phyloP scores from a whole-genome alignment of 1,140 invertebrate species.

The Megalopta genalis region DNA sequence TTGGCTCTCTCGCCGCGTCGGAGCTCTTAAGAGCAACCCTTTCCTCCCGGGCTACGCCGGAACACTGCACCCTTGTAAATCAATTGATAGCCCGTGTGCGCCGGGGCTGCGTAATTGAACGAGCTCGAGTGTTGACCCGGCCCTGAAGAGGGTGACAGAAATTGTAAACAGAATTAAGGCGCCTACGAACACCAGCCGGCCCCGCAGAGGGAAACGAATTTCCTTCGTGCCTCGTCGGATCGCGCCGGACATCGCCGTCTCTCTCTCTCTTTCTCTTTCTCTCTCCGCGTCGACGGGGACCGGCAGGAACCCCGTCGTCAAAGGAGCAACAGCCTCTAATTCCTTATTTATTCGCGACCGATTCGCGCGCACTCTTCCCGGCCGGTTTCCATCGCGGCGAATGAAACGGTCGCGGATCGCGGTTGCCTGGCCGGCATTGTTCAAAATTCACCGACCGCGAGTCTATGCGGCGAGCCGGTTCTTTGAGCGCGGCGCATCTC shows the following conservation, averaged over 20 bases:
- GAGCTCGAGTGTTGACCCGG: slow-evolving; percentile 22
- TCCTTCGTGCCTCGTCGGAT: no score
- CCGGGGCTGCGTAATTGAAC: slow-evolving; percentile 59
- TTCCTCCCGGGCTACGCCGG: background rate
- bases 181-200: background rate
- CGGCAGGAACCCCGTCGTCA: no score
- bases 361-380: background rate
- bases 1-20: slow-evolving; percentile 29
- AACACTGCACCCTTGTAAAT: slow-evolving; percentile 53
- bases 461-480: slow-evolving; percentile 25
- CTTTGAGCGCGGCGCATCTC: slow-evolving; percentile 42
- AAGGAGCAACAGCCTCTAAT: background rate
- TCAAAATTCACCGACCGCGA: slow-evolving; percentile 47
- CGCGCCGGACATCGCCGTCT: no score
- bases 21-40: slow-evolving; percentile 23
- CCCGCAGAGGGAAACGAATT: background rate
- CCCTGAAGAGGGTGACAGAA: background rate
- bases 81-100: slow-evolving; percentile 56
- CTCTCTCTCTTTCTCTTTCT: no score
- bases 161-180: slow-evolving; percentile 17
- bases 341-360: slow-evolving; percentile 14
- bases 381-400: slow-evolving; percentile 29
- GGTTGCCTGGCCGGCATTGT: slow-evolving; percentile 27
- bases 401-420: slow-evolving; percentile 43
- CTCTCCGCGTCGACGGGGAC: no score